A percentile compares a stretch with the other conserved stretches of the same genome.
Evolutionary conservation across 2,888 invertebrate genomes (phyloP).

Genomic region (Phymatocera aterrima): DNA sequence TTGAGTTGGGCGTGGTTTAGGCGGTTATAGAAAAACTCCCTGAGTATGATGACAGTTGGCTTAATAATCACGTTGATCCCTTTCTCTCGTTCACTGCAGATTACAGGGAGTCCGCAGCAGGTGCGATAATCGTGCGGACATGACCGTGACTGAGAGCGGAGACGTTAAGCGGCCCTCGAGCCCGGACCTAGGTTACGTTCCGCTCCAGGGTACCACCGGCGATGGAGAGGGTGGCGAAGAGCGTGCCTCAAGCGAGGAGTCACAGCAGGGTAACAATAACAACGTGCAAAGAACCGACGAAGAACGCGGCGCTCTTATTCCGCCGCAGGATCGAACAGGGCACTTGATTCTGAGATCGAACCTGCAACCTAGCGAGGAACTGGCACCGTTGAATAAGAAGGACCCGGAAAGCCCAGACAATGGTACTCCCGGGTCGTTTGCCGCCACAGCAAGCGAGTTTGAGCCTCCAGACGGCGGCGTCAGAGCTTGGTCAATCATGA

Average conservation of each 20-base stretch:
- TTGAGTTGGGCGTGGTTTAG: too few relatives aligned
- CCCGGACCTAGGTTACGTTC: constrained; percentile 16
- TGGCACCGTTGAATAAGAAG: constrained; percentile 6
- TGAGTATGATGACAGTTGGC: too few relatives aligned
- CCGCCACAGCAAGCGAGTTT: not conserved
- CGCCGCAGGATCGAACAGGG: not conserved
- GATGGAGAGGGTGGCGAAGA: not conserved
- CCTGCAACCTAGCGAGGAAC: constrained; percentile 1
- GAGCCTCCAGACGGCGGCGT: constrained; percentile 85
- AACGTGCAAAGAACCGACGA: not conserved
- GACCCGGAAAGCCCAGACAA: not conserved
- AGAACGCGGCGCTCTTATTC: not conserved
- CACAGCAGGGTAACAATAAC: constrained; percentile 13
- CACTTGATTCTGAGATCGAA: constrained; percentile 3
- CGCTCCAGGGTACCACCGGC: not conserved
- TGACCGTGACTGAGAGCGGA: constrained; percentile 33
- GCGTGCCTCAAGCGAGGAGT: constrained; percentile 35
- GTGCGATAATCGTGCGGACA: constrained; percentile 1
- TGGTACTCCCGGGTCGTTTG: not conserved
- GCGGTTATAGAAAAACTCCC: too few relatives aligned
- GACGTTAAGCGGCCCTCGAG: constrained; percentile 8
- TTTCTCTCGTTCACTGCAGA: not conserved
- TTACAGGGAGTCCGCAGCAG: not conserved
- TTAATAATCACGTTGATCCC: too few relatives aligned
- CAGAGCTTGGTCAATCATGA: constrained; percentile 88